Conservation (phyloP, 2,888 invertebrate genomes). For the Zygaena filipendulae region DNA sequence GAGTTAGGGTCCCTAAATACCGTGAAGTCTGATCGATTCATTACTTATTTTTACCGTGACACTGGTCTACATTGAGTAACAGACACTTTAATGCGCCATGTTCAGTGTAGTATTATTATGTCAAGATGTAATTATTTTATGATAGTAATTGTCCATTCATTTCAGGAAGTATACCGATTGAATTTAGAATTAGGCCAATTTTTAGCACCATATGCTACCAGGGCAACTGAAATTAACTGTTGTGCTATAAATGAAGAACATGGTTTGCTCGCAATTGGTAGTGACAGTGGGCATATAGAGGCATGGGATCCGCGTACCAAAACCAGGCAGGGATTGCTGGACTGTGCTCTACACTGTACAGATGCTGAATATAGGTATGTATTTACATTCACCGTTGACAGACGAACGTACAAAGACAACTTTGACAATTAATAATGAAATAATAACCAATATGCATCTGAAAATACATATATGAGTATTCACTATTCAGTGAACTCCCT, state of each 20-base stretch:
- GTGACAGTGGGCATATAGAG: slow-evolving; percentile 91
- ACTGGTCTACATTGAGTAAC: too few relatives aligned
- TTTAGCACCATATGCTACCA: slow-evolving; percentile 83
- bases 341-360: slow-evolving; percentile 79
- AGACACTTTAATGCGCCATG: too few relatives aligned
- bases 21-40: too few relatives aligned
- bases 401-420: too few relatives aligned
- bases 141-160: slow-evolving; percentile 13
- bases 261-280: slow-evolving; percentile 87
- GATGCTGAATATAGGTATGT: slow-evolving; percentile 56
- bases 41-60: too few relatives aligned
- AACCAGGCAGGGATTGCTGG: slow-evolving; percentile 80
- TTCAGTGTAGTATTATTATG: too few relatives aligned
- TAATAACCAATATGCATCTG: background rate
- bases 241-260: slow-evolving; percentile 90
- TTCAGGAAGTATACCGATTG: slow-evolving; percentile 91
- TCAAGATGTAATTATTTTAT: slow-evolving; percentile 17
- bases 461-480: too few relatives aligned
- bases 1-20: too few relatives aligned
- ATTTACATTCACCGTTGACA: too few relatives aligned
- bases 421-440: background rate
- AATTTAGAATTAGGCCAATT: slow-evolving; percentile 97
- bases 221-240: slow-evolving; percentile 81
- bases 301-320: slow-evolving; percentile 95
- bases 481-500: background rate